Percentiles rank a stretch among this genome's conserved stretches.
These are phyloP conservation scores for Sesia apiformis DNA, from an alignment of 2,888 invertebrate species.

Conservation along the genomic window DNA sequence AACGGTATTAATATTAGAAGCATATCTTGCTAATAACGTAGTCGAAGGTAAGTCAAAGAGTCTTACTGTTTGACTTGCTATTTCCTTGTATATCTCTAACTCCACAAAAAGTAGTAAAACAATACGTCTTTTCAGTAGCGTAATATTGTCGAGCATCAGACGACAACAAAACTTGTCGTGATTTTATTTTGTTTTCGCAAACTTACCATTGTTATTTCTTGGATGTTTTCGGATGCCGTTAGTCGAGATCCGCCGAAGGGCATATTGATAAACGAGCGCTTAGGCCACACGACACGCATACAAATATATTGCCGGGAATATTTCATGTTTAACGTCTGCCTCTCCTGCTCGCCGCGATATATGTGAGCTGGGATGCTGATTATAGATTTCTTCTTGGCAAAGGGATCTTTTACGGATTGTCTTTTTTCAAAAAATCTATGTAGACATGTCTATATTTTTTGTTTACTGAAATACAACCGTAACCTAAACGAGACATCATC, in stretches of 20 bases:
- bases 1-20: too few species aligned
- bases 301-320: conserved; percentile 49
- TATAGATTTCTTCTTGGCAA: conserved; percentile 12
- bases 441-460: too few species aligned
- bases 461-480: background rate
- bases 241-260: conserved; percentile 41
- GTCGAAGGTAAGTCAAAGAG: too few species aligned
- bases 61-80: too few species aligned
- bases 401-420: too few species aligned
- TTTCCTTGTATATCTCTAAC: too few species aligned
- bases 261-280: conserved; percentile 60
- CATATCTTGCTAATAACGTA: too few species aligned
- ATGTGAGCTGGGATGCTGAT: conserved; percentile 17
- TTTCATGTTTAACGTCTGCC: conserved; percentile 40
- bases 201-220: conserved; percentile 29
- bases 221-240: conserved; percentile 24
- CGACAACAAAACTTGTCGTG: conserved; percentile 4
- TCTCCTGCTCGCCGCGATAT: conserved; percentile 9
- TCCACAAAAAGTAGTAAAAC: too few species aligned
- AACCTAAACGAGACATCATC: conserved; percentile 14
- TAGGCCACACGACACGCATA: conserved; percentile 47
- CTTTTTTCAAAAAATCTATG: too few species aligned
- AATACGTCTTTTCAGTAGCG: too few species aligned
- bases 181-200: conserved; percentile 14
- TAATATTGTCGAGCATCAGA: background rate